Evolutionary conservation across 2,797 vertebrate genomes (phyloP).

Genomic region (Nannoperca obscura): DNA sequence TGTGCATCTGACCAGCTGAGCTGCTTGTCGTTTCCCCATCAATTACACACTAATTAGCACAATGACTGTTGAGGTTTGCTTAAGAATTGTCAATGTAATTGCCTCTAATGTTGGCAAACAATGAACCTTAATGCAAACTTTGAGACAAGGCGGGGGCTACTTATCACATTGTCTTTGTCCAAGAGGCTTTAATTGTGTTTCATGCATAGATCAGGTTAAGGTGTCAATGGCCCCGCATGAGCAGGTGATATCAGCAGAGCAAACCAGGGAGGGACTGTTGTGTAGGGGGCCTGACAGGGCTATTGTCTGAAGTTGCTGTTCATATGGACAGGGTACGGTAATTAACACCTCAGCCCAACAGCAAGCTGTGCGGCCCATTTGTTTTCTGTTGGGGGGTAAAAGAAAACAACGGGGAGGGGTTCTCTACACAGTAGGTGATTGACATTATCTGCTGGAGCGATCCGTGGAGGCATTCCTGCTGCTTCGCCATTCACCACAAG

Average conservation of each 20-base stretch:
- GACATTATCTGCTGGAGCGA: slow-evolving; percentile 86
- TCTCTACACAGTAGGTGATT: slow-evolving; percentile 84
- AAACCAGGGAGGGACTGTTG: slow-evolving; percentile 76
- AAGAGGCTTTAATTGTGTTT: slow-evolving; percentile 78
- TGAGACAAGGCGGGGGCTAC: slow-evolving; percentile 69
- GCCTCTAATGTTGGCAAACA: slow-evolving; percentile 83
- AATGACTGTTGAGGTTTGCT: slow-evolving; percentile 82
- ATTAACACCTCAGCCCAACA: slow-evolving; percentile 87
- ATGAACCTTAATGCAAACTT: slow-evolving; percentile 79
- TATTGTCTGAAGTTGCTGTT: slow-evolving; percentile 84
- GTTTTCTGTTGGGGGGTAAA: slow-evolving; percentile 85
- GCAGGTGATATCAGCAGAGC: slow-evolving; percentile 80
- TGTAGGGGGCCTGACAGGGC: slow-evolving; percentile 70
- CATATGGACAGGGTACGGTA: slow-evolving; percentile 81
- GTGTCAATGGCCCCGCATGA: slow-evolving; percentile 82
- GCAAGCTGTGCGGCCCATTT: slow-evolving; percentile 88
- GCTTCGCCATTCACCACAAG: slow-evolving; percentile 67
- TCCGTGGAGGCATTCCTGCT: slow-evolving; percentile 80
- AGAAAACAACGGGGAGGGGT: slow-evolving; percentile 84
- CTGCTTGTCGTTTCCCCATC: slow-evolving; percentile 79
- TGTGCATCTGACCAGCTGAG: slow-evolving; percentile 63
- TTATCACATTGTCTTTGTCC: slow-evolving; percentile 74
- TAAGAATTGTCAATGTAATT: slow-evolving; percentile 87
- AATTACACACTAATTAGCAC: slow-evolving; percentile 87
- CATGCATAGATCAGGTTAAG: slow-evolving; percentile 80